A percentile compares a stretch with the other conserved stretches of the same genome.
Evolutionary conservation across 1,140 invertebrate genomes (phyloP).

Genomic region (Microplitis demolitor): DNA sequence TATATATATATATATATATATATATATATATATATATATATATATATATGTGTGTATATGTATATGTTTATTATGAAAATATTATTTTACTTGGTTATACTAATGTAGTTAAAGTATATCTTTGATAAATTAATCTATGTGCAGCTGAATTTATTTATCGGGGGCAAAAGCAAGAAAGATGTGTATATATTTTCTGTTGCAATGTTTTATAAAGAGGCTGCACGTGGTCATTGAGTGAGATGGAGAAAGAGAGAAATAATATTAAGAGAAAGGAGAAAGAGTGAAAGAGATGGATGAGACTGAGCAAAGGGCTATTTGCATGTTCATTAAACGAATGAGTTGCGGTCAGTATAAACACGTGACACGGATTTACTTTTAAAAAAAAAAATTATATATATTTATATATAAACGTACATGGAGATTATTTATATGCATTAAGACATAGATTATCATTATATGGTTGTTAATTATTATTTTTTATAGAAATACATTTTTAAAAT

Average conservation of each 20-base stretch:
- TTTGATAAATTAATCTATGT: background rate
- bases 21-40: too few species aligned
- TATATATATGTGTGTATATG: background rate
- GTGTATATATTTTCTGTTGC: background rate
- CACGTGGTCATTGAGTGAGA: conserved; percentile 9
- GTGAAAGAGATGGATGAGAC: conserved; percentile 1
- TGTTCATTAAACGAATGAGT: conserved; percentile 24
- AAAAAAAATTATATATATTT: background rate
- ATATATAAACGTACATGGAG: too few species aligned
- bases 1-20: too few species aligned
- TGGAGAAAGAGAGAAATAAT: background rate
- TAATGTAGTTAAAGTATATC: background rate
- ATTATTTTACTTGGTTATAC: background rate
- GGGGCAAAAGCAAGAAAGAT: background rate
- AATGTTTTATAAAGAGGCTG: conserved; percentile 4
- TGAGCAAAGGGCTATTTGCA: conserved; percentile 27
- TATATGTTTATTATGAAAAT: background rate
- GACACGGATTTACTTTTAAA: conserved; percentile 10
- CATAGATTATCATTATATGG: too few species aligned
- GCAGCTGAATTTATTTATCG: conserved; percentile 13
- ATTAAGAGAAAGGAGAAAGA: background rate
- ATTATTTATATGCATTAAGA: too few species aligned
- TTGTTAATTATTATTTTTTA: too few species aligned
- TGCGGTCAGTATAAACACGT: conserved; percentile 23
- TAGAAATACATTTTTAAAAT: too few species aligned